Conservation (phyloP, 2,797 vertebrate species). For the Oreonectes daqikongensis region DNA sequence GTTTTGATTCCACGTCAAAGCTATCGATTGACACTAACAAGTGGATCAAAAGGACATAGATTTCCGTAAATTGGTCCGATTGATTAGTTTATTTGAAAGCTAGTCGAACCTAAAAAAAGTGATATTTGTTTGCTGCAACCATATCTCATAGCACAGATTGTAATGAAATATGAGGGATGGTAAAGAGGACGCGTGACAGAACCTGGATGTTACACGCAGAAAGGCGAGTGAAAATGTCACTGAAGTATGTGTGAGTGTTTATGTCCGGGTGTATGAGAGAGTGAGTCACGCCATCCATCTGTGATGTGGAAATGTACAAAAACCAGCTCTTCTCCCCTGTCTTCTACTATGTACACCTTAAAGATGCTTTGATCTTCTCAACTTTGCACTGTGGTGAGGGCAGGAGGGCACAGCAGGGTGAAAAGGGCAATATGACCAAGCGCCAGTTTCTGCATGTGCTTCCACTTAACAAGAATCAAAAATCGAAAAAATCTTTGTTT, state of each 20-base stretch:
- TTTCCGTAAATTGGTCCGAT: no score
- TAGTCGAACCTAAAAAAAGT: not conserved
- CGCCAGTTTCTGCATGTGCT: no score
- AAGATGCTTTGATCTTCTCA: slow-evolving; percentile 23
- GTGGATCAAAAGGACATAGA: no score
- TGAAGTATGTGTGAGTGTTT: slow-evolving; percentile 40
- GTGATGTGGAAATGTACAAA: slow-evolving; percentile 58
- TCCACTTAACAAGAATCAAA: no score
- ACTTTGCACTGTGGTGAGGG: slow-evolving; percentile 16
- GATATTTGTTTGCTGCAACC: not conserved
- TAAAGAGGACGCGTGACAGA: slow-evolving; percentile 38
- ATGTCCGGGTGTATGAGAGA: slow-evolving; percentile 37
- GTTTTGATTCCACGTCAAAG: no score
- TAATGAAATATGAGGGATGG: not conserved
- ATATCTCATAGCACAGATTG: not conserved
- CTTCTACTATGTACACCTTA: slow-evolving; percentile 18
- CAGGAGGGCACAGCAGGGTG: not conserved
- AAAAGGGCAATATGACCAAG: not conserved
- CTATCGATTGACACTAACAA: no score
- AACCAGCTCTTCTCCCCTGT: slow-evolving; percentile 13
- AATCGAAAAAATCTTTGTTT: no score
- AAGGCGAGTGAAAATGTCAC: slow-evolving; percentile 52
- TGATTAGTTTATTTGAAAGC: not conserved
- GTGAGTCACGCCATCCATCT: slow-evolving; percentile 62
- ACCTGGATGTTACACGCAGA: slow-evolving; percentile 28